Percentiles rank a stretch among this genome's conserved stretches.
Evolutionary conservation across 2,113 vertebrate species (phyloP).

Genomic region (Peromyscus leucopus): DNA sequence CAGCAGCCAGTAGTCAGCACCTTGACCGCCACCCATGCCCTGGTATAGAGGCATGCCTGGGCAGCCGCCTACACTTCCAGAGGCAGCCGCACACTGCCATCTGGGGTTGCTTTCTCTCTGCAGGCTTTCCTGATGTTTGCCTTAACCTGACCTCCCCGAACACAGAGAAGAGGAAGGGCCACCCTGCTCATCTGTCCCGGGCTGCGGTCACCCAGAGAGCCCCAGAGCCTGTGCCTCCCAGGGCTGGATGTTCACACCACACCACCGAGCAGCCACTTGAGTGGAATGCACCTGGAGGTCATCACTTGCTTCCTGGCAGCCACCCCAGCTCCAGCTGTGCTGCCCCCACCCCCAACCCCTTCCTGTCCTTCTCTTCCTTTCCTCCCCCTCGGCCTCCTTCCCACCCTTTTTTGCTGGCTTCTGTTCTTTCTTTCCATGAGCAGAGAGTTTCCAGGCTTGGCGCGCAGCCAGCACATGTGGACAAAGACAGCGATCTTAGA

Average conservation of each 20-base stretch:
- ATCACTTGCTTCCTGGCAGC: not conserved
- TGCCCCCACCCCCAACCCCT: too few relatives aligned
- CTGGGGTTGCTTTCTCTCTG: not conserved
- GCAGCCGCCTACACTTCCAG: not conserved
- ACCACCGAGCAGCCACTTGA: not conserved
- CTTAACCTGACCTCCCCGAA: not conserved
- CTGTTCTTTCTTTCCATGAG: conserved; percentile 83
- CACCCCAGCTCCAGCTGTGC: conserved; percentile 36
- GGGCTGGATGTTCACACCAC: not conserved
- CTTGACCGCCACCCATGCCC: not conserved
- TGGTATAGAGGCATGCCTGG: not conserved
- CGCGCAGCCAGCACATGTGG: conserved; percentile 82
- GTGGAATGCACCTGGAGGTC: conserved; percentile 27
- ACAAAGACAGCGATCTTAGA: conserved; percentile 81
- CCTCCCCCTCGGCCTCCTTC: conserved; percentile 36
- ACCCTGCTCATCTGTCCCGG: not conserved
- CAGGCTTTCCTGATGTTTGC: not conserved
- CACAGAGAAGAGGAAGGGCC: not conserved
- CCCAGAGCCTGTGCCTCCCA: too few relatives aligned
- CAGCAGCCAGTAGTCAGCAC: not conserved
- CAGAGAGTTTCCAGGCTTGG: conserved; percentile 88
- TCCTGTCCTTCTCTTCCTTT: conserved; percentile 40
- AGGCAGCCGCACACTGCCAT: not conserved
- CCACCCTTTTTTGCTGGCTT: conserved; percentile 73
- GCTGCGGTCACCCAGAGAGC: not conserved